A percentile compares a stretch with the other conserved stretches of the same genome.
phyloP scores from a whole-genome alignment of 2,113 vertebrate genomes.

The Tonatia bakeri region DNA sequence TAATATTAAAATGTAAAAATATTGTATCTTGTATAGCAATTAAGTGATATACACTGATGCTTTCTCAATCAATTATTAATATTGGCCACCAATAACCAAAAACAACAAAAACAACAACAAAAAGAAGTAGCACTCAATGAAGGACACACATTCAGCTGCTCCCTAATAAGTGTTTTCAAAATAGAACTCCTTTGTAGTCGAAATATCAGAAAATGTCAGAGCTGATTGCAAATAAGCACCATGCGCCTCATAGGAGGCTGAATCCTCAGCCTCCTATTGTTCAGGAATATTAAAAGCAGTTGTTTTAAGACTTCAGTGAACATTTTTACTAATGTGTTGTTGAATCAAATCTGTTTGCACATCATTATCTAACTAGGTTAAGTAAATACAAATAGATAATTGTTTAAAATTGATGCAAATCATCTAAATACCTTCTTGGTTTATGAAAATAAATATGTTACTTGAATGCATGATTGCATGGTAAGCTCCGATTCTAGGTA shows the following conservation, averaged over 20 bases:
- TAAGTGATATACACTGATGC: neutral
- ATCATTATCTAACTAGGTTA: slow-evolving; percentile 44
- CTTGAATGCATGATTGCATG: neutral
- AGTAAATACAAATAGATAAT: slow-evolving; percentile 54
- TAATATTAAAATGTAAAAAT: slow-evolving; percentile 39
- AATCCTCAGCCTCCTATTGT: neutral
- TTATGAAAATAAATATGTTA: slow-evolving; percentile 32
- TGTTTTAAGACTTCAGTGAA: slow-evolving; percentile 26
- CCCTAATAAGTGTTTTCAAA: slow-evolving; percentile 54
- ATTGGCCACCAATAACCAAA: neutral
- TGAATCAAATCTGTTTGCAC: slow-evolving; percentile 56
- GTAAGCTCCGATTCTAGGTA: neutral
- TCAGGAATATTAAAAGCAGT: slow-evolving; percentile 26
- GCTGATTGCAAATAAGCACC: neutral
- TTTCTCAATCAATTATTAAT: slow-evolving; percentile 24
- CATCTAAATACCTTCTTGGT: slow-evolving; percentile 1
- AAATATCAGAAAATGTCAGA: slow-evolving; percentile 46
- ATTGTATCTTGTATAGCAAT: neutral
- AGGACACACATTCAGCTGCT: neutral
- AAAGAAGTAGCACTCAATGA: neutral
- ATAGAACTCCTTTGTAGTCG: slow-evolving; percentile 35
- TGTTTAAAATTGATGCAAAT: slow-evolving; percentile 39
- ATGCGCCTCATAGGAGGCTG: slow-evolving; percentile 7
- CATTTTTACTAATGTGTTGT: slow-evolving; percentile 38
- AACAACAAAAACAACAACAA: neutral